Evolutionary conservation across 1,140 invertebrate species (phyloP), one percentile per base, ranked within the genome.

Genomic region (Geopemphigus sp.): DNA sequence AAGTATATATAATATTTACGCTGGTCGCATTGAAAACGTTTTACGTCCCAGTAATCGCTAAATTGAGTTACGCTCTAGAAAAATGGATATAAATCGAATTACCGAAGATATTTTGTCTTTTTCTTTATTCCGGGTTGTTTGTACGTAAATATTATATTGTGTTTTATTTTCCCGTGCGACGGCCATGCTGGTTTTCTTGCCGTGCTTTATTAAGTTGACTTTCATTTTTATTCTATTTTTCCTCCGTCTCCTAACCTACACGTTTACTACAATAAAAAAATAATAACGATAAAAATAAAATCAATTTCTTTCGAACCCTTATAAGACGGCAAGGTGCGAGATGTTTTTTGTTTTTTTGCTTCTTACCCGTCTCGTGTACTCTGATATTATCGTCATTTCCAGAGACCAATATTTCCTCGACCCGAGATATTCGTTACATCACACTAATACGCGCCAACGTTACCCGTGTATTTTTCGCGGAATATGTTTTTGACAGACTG

Each of bases 1-100:
- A 74, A 57, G n/a, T n/a, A 54, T 59, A 68, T 68, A 74, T 74
- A 74, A 74, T 78, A 78, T 78, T 78, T 78, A 78, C 39, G 74
- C 39, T 59, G 57, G 74, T 78, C 74, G 74, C 74, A 50, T 61
- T 50, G 74, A 78, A 22, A 61, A 61, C 39, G 39, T 61, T 78
- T 61, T 63, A 78, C 74, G 39, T 78, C 5, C 39, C 39, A 63
- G 74, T 78, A 78, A 78, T 78, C 57, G 74, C 57, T 61, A 78
- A 78, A 78, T 61, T 11, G 56, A 78, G 74, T 78, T 78, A 78
- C 56, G 74, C 57, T 78, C 74, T 78, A 59, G 57, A 61, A 78
- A 78, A 78, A 78, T 61, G 56, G 74, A 61, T 78, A 78, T 59
- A 78, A 78, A 78, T 57, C 47, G 57, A 78, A 39, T 78, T 61